Percentiles rank a stretch among this genome's conserved stretches.
phyloP scores from a whole-genome alignment of 2,888 invertebrate genomes.

The Neuroscelio doddi region DNA sequence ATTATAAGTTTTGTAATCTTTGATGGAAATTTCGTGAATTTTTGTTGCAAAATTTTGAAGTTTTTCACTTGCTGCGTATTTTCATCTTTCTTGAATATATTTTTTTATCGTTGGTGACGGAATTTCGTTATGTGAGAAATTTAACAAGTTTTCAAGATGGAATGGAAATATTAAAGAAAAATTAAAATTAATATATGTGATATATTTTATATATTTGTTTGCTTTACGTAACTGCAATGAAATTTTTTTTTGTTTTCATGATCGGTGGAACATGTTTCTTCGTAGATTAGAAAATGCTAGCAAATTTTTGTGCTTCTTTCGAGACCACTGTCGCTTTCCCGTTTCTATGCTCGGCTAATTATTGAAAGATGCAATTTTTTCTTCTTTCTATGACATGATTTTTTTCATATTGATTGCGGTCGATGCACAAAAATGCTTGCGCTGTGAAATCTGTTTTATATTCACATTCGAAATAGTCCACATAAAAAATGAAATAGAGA shows the following conservation, averaged over 20 bases:
- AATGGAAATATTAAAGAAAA: no score
- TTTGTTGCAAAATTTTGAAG: no score
- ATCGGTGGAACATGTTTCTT: conserved; percentile 6
- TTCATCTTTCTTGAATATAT: no score
- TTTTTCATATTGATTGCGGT: background rate
- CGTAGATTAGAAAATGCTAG: conserved; percentile 18
- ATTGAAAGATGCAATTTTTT: conserved; percentile 11
- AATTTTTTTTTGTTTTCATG: conserved; percentile 10
- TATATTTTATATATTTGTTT: background rate
- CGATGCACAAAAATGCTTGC: conserved; percentile 10
- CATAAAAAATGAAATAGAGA: no score
- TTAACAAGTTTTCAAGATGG: no score
- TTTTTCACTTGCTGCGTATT: no score
- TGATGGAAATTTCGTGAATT: no score
- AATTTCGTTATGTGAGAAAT: no score
- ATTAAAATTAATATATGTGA: no score
- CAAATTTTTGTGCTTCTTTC: conserved; percentile 26
- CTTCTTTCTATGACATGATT: conserved; percentile 5
- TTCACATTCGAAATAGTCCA: no score
- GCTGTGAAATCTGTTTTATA: background rate
- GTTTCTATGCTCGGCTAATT: conserved; percentile 7
- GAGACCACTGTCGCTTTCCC: conserved; percentile 22
- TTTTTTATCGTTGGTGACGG: no score
- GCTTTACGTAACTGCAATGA: background rate
- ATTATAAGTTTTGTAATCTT: no score